A percentile compares a stretch with the other conserved stretches of the same genome.
Conservation (phyloP, 2,797 vertebrate species). For the Chromobotia macracanthus region DNA sequence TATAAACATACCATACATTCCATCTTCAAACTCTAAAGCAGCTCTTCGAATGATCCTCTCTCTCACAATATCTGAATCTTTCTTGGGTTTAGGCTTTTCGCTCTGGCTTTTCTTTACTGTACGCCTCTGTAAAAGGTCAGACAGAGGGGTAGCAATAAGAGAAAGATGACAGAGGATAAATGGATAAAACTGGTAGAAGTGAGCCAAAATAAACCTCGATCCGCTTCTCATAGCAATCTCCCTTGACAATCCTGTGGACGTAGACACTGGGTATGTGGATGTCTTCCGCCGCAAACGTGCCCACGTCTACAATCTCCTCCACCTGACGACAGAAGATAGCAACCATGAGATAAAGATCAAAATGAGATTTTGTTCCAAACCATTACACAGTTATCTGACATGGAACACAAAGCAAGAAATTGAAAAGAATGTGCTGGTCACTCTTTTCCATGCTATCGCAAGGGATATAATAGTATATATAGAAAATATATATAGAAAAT, state of each 20-base stretch:
- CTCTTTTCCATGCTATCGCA: neutral
- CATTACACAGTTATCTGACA: neutral
- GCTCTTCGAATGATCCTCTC: slow-evolving; percentile 94
- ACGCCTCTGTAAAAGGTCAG: slow-evolving; percentile 77
- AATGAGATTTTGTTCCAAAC: neutral
- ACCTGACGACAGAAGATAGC: slow-evolving; percentile 76
- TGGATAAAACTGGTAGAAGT: slow-evolving; percentile 6
- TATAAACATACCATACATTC: slow-evolving; percentile 97
- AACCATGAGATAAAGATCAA: neutral
- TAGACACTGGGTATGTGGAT: slow-evolving; percentile 97
- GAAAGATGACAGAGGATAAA: slow-evolving; percentile 5
- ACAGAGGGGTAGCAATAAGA: slow-evolving; percentile 9
- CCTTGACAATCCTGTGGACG: slow-evolving; percentile 89
- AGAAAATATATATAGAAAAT: no score
- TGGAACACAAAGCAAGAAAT: neutral
- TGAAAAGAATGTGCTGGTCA: neutral
- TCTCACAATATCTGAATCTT: slow-evolving; percentile 85
- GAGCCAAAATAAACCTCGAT: slow-evolving; percentile 84
- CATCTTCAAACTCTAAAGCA: slow-evolving; percentile 94
- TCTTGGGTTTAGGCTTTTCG: slow-evolving; percentile 81
- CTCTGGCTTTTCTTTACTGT: slow-evolving; percentile 82
- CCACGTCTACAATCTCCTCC: slow-evolving; percentile 95
- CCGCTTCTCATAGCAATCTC: slow-evolving; percentile 89
- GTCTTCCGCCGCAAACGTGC: slow-evolving; percentile 90
- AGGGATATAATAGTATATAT: no score